These are phyloP conservation scores for Charaxes varanes DNA, from an alignment of 1,140 invertebrate species.

Conservation along the genomic window DNA sequence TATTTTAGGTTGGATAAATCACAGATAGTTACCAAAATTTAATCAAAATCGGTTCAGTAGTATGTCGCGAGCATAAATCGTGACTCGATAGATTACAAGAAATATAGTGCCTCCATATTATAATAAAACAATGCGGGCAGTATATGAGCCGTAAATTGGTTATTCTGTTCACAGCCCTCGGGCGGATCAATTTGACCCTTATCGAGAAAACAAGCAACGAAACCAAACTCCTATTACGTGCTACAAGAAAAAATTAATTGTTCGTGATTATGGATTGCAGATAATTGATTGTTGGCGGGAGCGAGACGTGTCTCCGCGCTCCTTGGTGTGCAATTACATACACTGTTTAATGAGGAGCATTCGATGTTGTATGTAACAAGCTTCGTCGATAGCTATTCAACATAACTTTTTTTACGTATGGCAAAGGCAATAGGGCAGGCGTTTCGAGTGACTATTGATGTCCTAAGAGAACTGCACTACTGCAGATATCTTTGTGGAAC, in stretches of 20 bases:
- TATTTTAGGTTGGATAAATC: no score
- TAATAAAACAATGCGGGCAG: slow-evolving; percentile 49
- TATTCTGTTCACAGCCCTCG: slow-evolving; percentile 46
- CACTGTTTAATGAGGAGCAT: slow-evolving; percentile 14
- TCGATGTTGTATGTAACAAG: not conserved
- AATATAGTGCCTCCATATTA: slow-evolving; percentile 11
- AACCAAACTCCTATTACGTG: slow-evolving; percentile 45
- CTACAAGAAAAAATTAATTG: slow-evolving; percentile 55
- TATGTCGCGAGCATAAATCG: no score
- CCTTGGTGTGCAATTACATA: slow-evolving; percentile 29
- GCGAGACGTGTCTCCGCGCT: slow-evolving; percentile 32
- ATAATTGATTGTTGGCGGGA: slow-evolving; percentile 47
- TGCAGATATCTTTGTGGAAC: slow-evolving; percentile 29
- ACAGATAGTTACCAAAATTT: no score
- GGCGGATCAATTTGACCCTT: slow-evolving; percentile 57
- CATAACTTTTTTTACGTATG: no score
- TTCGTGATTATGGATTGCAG: slow-evolving; percentile 55
- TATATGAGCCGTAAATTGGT: slow-evolving; percentile 48
- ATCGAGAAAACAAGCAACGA: slow-evolving; percentile 57
- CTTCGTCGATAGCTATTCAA: no score
- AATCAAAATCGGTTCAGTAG: no score
- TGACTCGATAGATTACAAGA: no score
- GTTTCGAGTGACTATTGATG: no score
- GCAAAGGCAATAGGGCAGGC: no score
- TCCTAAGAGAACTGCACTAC: no score